Evolutionary conservation across 2,113 vertebrate genomes (phyloP).

Genomic region (Marmota flaviventris): DNA sequence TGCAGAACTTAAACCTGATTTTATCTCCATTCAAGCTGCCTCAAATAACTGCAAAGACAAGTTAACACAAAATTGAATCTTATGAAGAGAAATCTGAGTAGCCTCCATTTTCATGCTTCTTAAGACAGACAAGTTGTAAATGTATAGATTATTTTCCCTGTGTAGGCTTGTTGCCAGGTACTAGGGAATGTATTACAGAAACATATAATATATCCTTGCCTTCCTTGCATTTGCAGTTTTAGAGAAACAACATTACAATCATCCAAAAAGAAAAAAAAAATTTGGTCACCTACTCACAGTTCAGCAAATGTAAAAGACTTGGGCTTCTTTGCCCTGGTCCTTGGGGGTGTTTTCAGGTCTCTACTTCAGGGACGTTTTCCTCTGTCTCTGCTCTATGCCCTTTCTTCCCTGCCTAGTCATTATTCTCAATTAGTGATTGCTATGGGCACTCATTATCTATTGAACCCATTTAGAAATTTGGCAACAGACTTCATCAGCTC

Average conservation of each 20-base stretch:
- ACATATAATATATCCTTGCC: background rate
- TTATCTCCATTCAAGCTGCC: background rate
- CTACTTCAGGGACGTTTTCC: background rate
- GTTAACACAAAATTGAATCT: constrained; percentile 45
- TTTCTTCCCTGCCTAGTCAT: constrained; percentile 45
- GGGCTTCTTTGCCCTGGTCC: background rate
- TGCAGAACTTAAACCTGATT: background rate
- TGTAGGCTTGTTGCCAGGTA: background rate
- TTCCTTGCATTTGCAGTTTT: constrained; percentile 19
- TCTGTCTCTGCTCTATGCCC: background rate
- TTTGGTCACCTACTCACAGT: background rate
- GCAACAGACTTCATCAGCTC: constrained; percentile 59
- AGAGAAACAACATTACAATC: background rate
- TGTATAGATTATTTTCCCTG: background rate
- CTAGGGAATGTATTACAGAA: background rate
- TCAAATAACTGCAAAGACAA: background rate
- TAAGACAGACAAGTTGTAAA: constrained; percentile 2
- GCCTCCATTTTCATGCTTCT: background rate
- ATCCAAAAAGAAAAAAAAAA: background rate
- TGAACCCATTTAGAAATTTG: constrained; percentile 70
- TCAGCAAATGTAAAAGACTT: background rate
- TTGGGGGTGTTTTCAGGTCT: background rate
- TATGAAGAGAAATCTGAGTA: background rate
- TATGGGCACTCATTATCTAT: constrained; percentile 62
- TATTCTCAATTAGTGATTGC: constrained; percentile 73